phyloP scores from a whole-genome alignment of 2,113 vertebrate genomes.

The Leptobrachium leishanense region DNA sequence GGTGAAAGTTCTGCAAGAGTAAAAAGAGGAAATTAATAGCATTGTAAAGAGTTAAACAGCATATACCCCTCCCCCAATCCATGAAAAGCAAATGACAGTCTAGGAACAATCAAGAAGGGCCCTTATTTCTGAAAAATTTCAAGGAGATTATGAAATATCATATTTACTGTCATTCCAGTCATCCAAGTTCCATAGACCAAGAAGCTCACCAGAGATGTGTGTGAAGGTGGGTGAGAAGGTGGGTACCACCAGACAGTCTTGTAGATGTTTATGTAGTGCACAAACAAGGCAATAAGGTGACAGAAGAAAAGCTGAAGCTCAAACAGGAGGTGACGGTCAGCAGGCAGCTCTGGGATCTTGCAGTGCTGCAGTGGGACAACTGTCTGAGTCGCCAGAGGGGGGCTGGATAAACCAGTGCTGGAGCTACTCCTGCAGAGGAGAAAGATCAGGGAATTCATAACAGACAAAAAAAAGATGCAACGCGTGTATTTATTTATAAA shows the following conservation, averaged over 20 bases:
- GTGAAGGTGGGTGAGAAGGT: constrained; percentile 88
- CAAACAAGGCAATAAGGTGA: constrained; percentile 92
- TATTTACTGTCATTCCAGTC: background rate
- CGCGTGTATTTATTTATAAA: no score
- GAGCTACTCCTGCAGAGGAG: constrained; percentile 79
- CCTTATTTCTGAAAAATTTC: no score
- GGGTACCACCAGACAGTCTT: constrained; percentile 99
- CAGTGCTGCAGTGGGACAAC: constrained; percentile 92
- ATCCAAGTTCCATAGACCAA: background rate
- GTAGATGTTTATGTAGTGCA: constrained; percentile 99
- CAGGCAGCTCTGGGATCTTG: constrained; percentile 91
- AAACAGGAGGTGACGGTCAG: constrained; percentile 88
- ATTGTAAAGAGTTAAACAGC: background rate
- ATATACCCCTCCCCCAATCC: background rate
- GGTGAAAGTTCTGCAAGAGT: constrained; percentile 87
- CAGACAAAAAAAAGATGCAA: background rate
- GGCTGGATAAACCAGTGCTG: constrained; percentile 89
- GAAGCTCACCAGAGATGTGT: constrained; percentile 88
- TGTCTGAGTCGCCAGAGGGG: constrained; percentile 88
- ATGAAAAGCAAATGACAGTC: no score
- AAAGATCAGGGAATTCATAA: background rate
- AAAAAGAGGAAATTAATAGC: background rate
- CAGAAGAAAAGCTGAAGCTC: constrained; percentile 96
- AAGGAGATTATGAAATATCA: no score
- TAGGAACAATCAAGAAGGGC: no score